Evolutionary conservation across 2,888 invertebrate genomes (phyloP).

Genomic region (Fragum fragum): DNA sequence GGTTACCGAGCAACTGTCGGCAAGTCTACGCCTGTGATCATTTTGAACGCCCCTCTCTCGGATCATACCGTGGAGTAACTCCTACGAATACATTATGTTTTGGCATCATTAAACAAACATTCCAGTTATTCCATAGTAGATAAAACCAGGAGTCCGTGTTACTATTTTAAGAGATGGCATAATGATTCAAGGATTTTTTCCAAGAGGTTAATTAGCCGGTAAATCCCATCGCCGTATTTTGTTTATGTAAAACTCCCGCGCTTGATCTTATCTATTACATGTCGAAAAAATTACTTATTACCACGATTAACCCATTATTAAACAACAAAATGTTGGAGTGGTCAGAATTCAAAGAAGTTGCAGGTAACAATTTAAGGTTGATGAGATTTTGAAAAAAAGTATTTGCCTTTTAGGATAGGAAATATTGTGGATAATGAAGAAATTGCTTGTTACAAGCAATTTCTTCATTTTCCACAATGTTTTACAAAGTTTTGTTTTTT

Average conservation of each 20-base stretch:
- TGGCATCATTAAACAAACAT: constrained; percentile 29
- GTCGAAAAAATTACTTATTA: too few species aligned
- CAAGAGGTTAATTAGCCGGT: constrained; percentile 5
- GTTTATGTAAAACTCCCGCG: not conserved
- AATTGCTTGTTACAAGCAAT: too few species aligned
- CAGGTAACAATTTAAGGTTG: too few species aligned
- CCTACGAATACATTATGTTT: constrained; percentile 19
- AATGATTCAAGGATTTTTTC: constrained; percentile 19
- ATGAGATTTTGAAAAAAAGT: too few species aligned
- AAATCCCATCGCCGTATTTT: not conserved
- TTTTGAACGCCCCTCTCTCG: constrained; percentile 1
- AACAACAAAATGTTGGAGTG: too few species aligned
- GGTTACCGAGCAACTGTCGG: too few species aligned
- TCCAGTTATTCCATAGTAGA: constrained; percentile 31
- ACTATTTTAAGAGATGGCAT: constrained; percentile 21
- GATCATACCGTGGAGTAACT: constrained; percentile 2
- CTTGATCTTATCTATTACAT: not conserved
- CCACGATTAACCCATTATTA: too few species aligned
- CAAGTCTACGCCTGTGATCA: not conserved
- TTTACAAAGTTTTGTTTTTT: too few species aligned
- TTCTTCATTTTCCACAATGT: too few species aligned
- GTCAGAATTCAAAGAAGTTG: too few species aligned
- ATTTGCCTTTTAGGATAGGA: too few species aligned
- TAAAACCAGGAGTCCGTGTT: constrained; percentile 24
- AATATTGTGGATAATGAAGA: too few species aligned